Base-by-base conservation (phyloP, 2,113 vertebrate species). In the Prochilodus magdalenae region DNA sequence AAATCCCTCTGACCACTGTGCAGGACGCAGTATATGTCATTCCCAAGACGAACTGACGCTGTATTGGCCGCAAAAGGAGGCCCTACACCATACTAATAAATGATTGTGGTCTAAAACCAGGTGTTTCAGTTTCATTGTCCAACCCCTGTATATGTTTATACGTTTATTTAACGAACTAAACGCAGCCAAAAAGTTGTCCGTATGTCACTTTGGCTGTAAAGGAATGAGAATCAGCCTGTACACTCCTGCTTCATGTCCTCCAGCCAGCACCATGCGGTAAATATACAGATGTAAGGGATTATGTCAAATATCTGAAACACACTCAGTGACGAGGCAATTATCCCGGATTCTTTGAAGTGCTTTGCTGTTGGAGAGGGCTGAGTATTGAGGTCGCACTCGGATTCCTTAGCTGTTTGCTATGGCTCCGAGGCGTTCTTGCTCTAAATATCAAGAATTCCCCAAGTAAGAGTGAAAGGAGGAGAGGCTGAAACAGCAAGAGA, bases 301-400 rank as follows among this genome's bases (percentile, higher is more conserved):
- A 62, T 83, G 51, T 78, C 69, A 29, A 62, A 73, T 47, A 47
- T 49, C 60, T 16, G 47, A 73, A 75, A 73, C 33, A 51, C 53
- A 62, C 71, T 26, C 44, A 74, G 77, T 16, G 63, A 80, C 53
- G 29, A 29, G 29, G 27, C 62, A 79, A 40, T 44, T 66, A 67
- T 80, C 71, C 81, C 2, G 77, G 3, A 80, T 81, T 33, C 85
- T 90, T 89, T 92, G 83, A 90, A 90, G 86, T 85, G 83, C 49
- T 26, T 85, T 67, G 55, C 60, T 49, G 67, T 53, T 83, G 26
- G 33, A 84, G 59, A 73, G 16, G 26, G 79, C 26, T 51, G 62
- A 51, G 85, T 86, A 91, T 91, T 72, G 51, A 84, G 90, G 87
- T 89, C 88, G 90, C 75, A 24, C 16, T 20, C 63, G 77, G 87